Base-by-base conservation (phyloP, 2,888 invertebrate species). In the Cremastinae sp. region DNA sequence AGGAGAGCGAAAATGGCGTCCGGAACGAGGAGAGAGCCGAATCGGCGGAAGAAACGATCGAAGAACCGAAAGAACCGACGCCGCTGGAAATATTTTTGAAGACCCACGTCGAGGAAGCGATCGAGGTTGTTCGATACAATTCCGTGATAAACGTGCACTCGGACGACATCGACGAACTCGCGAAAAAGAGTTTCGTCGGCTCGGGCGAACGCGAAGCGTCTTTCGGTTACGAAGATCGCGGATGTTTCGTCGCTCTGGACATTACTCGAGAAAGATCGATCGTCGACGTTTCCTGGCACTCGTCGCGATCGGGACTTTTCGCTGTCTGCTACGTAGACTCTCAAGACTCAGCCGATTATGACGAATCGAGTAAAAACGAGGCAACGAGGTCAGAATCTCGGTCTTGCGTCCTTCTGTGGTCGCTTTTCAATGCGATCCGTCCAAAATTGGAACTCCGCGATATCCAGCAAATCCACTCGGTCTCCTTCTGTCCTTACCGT, bases 401-500 rank as follows among this genome's bases (percentile, higher is more conserved):
- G 28, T 59, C 34, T 2, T 59, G 54, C 18, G 81, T 81, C 2
- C 74, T 87, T 0, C 22, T 89, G 0, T 89, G 89, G 89, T 84
- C 82, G 4, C 64, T 86, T 3, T 34, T 20, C 2, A 84, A 84
- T 54, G 75, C 84, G 0, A 78, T 87, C 8, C 41, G 75, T 10
- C 87, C 88, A 1, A 81, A 80, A 70, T 74, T 88, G 7, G 71
- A 82, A 1, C 78, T 90, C 1, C 81, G 83, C 7, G 84, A 88
- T 59, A 83, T 85, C 2, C 82, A 84, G 51, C 87, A 87, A 62
- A 81, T 90, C 14, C 79, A 80, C 1, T 78, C 81, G 5, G 56
- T 90, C 0, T 84, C 87, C 3, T 90, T 90, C 66, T 89, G 88
- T 38, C 90, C 90, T 0, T 77, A 78, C 8, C 77, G 84, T 51